These are phyloP conservation scores for Chrysemys picta DNA, from an alignment of 2,113 vertebrate genomes.

Conservation along the genomic window DNA sequence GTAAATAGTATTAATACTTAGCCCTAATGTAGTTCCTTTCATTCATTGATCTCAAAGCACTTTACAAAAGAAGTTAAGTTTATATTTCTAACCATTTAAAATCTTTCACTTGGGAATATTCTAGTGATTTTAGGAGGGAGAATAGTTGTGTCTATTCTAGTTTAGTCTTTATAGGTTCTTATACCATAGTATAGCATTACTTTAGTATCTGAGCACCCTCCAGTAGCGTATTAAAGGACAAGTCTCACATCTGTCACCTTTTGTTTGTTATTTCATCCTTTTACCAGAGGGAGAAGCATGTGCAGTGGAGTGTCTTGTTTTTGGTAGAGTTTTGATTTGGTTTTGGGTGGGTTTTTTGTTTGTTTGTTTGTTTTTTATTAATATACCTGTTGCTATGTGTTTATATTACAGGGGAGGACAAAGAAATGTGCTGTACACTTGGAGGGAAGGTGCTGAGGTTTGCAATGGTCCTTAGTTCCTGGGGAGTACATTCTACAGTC, in stretches of 20 bases:
- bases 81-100: background rate
- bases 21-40: background rate
- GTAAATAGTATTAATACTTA: background rate
- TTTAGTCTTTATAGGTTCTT: background rate
- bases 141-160: background rate
- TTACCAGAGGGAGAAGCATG: background rate
- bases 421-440: background rate
- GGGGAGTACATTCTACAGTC: background rate
- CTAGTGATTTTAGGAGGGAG: background rate
- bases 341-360: background rate
- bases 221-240: background rate
- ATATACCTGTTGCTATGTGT: background rate
- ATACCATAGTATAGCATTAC: too few relatives aligned
- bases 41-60: background rate
- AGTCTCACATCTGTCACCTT: background rate
- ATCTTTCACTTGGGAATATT: background rate
- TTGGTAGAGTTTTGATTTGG: background rate
- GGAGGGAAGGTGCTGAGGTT: background rate
- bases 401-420: background rate
- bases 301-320: background rate
- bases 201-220: background rate
- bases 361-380: background rate
- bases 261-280: background rate
- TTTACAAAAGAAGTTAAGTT: background rate
- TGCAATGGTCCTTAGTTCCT: too few relatives aligned